These are phyloP conservation scores for Pogonognathellus flavescens DNA, from an alignment of 1,140 invertebrate species.

Conservation along the genomic window DNA sequence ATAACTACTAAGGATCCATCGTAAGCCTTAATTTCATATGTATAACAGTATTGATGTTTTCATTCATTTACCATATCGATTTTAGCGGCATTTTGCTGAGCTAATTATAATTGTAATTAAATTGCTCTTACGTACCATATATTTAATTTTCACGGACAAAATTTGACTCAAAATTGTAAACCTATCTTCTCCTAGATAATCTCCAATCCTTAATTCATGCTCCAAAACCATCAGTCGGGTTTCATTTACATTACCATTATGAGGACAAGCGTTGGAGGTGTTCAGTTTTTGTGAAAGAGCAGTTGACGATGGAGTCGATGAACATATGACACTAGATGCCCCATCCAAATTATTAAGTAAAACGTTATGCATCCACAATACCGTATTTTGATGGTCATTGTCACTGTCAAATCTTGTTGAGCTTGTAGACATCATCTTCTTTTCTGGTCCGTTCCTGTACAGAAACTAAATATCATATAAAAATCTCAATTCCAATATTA, in stretches of 20 bases:
- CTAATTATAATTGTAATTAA: too few relatives aligned
- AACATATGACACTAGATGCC: background rate
- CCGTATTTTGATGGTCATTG: background rate
- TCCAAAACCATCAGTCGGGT: background rate
- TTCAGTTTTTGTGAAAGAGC: background rate
- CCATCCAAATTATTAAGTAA: background rate
- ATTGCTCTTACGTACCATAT: background rate
- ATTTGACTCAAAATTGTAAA: slow-evolving; percentile 20
- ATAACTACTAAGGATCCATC: too few relatives aligned
- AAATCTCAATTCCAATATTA: too few relatives aligned
- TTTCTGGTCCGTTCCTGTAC: too few relatives aligned
- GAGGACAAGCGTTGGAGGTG: too few relatives aligned
- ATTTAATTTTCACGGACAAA: slow-evolving; percentile 38
- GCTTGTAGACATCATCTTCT: background rate
- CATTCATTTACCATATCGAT: too few relatives aligned
- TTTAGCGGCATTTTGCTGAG: too few relatives aligned
- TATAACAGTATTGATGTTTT: background rate
- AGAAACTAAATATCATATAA: too few relatives aligned
- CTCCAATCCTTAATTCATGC: slow-evolving; percentile 24
- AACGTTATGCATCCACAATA: slow-evolving; percentile 21
- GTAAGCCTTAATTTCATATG: too few relatives aligned
- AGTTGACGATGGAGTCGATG: slow-evolving; percentile 11
- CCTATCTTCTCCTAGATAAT: slow-evolving; percentile 20
- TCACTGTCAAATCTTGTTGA: background rate
- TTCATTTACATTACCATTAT: background rate